phyloP scores from a whole-genome alignment of 2,113 vertebrate genomes.

The Brevimyrus niger region DNA sequence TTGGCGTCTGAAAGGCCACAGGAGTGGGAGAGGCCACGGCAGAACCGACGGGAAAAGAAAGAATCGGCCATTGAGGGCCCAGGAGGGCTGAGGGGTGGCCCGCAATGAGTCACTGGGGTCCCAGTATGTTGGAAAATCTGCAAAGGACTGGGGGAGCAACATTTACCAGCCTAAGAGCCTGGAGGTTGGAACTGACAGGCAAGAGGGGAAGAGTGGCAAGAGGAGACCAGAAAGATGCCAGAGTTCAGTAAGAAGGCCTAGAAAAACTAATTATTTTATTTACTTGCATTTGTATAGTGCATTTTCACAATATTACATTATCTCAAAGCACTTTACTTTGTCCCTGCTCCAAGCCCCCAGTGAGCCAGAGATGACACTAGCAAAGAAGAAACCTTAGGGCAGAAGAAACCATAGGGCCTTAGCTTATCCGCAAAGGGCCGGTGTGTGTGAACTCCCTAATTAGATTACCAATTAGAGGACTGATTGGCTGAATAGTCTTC shows the following conservation, averaged over 20 bases:
- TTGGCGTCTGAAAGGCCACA: background rate
- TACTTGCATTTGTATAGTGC: background rate
- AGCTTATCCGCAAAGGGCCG: too few species aligned
- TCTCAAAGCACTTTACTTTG: background rate
- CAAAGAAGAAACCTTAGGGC: background rate
- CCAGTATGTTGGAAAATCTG: background rate
- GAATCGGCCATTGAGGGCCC: background rate
- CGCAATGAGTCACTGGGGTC: background rate
- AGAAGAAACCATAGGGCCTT: too few species aligned
- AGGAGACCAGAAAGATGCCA: background rate
- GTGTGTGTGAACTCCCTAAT: too few species aligned
- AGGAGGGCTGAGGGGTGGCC: background rate
- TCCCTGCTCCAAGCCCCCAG: background rate
- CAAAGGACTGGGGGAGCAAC: conserved; percentile 45
- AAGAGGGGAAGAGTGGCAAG: background rate
- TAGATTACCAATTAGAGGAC: too few species aligned
- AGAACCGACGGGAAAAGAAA: conserved; percentile 7
- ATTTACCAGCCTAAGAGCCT: background rate
- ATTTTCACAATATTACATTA: background rate
- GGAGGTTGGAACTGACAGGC: background rate
- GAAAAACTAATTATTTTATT: background rate
- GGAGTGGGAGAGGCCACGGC: background rate
- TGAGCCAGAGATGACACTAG: background rate
- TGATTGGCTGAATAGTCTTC: too few species aligned
- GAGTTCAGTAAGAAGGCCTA: background rate